Conservation (phyloP, 2,113 vertebrate species). For the Serinus canaria region DNA sequence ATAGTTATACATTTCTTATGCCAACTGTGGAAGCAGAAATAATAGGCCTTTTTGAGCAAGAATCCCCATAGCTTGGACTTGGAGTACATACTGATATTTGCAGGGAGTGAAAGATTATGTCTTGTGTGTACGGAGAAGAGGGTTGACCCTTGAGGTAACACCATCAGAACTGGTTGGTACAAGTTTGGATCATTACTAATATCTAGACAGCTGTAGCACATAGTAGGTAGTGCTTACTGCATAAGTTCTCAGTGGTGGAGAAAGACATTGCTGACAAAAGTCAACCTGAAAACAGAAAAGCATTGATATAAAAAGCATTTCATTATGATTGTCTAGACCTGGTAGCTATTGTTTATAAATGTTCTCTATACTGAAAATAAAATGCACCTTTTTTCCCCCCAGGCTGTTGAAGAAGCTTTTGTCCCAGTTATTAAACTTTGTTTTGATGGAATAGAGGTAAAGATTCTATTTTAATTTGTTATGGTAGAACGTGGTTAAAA, state of each 20-base stretch:
- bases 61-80: not conserved
- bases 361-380: not conserved
- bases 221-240: not conserved
- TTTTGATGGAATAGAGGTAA: constrained; percentile 92
- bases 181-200: not conserved
- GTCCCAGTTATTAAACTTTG: constrained; percentile 91
- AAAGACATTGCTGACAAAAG: not conserved
- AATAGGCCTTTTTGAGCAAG: not conserved
- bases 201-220: not conserved
- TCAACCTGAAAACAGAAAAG: not conserved
- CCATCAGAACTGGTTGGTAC: not conserved
- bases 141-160: not conserved
- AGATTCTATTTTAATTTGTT: not conserved
- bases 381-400: not conserved
- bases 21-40: not conserved
- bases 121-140: not conserved
- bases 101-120: not conserved
- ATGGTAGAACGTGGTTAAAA: not conserved
- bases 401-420: constrained; percentile 90
- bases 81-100: not conserved
- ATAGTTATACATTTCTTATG: not conserved
- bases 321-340: not conserved
- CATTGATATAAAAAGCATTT: not conserved
- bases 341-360: not conserved
- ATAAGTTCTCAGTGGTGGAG: not conserved